These are phyloP conservation scores for Alentia gelatinosa DNA, from an alignment of 2,888 invertebrate genomes.

Conservation along the genomic window DNA sequence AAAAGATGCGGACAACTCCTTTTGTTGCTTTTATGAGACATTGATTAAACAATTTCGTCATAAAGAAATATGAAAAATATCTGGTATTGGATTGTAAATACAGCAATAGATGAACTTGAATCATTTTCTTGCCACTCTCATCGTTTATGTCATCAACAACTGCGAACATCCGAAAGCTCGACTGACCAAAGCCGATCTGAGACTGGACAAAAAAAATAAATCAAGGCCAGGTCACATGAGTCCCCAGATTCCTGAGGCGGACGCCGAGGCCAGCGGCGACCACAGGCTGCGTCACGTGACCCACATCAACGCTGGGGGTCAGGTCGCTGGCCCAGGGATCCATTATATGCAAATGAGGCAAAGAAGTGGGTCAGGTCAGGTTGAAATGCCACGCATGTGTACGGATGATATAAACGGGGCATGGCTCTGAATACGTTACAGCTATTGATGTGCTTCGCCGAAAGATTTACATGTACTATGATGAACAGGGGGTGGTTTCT, in stretches of 20 bases:
- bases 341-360: neutral
- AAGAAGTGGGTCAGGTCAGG: neutral
- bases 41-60: too few species aligned
- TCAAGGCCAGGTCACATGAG: neutral
- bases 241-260: neutral
- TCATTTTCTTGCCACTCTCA: neutral
- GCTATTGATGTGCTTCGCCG: too few species aligned
- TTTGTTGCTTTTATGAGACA: too few species aligned
- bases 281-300: neutral
- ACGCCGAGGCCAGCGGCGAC: neutral
- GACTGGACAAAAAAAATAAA: neutral
- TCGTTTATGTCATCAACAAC: too few species aligned
- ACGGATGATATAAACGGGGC: neutral
- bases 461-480: neutral
- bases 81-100: too few species aligned
- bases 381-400: neutral
- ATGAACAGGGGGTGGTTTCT: too few species aligned
- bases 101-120: neutral
- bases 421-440: neutral
- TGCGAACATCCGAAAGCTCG: too few species aligned
- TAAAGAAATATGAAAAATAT: too few species aligned
- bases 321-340: neutral
- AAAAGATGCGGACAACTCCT: too few species aligned
- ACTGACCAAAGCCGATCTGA: neutral
- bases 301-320: neutral